Evolutionary conservation across 2,113 vertebrate genomes (phyloP).

Genomic region (Myotis lucifugus): DNA sequence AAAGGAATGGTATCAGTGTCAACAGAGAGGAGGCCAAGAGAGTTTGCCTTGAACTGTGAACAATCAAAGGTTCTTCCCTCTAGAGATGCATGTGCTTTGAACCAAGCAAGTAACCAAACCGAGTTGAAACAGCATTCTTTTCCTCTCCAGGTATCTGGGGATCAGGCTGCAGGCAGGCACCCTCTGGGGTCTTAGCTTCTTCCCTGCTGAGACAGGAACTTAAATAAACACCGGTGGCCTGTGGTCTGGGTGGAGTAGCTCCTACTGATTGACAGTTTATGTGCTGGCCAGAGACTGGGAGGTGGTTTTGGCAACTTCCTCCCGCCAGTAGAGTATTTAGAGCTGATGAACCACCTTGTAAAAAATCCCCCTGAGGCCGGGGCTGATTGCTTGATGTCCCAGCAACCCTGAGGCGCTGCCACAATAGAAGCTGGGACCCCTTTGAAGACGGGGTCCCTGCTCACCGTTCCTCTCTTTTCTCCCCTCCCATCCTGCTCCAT

Average conservation of each 20-base stretch:
- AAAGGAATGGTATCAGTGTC: neutral
- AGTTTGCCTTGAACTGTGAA: neutral
- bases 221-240: neutral
- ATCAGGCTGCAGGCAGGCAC: neutral
- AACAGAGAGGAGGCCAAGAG: neutral
- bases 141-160: neutral
- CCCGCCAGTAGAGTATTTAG: neutral
- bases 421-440: neutral
- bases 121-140: neutral
- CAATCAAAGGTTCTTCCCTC: neutral
- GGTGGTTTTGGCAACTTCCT: constrained; percentile 34
- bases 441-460: neutral
- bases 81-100: neutral
- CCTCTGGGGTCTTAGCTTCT: neutral
- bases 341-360: neutral
- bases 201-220: neutral
- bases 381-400: neutral
- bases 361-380: neutral
- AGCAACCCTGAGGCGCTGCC: neutral
- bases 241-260: neutral
- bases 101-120: neutral
- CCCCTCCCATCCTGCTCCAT: neutral
- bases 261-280: neutral
- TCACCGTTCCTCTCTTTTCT: neutral
- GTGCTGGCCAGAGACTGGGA: neutral